phyloP scores from a whole-genome alignment of 2,888 invertebrate species.

The Drosophila buzzatii region DNA sequence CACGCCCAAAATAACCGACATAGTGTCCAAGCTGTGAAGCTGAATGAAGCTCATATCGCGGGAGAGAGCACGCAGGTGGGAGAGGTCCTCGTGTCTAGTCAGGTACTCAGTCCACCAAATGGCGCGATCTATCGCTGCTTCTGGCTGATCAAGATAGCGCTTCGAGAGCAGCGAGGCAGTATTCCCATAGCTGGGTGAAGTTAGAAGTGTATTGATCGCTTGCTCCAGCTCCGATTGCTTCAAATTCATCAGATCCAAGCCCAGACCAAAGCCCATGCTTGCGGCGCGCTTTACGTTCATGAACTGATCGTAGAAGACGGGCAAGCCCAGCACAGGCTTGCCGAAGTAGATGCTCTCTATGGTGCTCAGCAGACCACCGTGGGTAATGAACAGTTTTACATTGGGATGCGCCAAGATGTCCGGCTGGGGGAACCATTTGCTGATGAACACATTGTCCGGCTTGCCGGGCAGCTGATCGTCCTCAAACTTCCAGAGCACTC shows the following conservation, averaged over 20 bases:
- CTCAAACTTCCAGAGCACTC: conserved; percentile 85
- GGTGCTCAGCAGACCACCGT: conserved; percentile 86
- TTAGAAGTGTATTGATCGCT: conserved; percentile 62
- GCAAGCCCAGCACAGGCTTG: conserved; percentile 85
- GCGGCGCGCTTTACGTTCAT: conserved; percentile 78
- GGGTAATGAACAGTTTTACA: conserved; percentile 86
- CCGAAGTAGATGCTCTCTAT: conserved; percentile 85
- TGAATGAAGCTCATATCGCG: conserved; percentile 61
- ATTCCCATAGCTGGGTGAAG: conserved; percentile 54
- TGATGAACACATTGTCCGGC: conserved; percentile 80
- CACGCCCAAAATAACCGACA: conserved; percentile 54
- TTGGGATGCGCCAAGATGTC: conserved; percentile 85
- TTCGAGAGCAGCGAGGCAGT: conserved; percentile 61
- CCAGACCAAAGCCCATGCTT: conserved; percentile 78
- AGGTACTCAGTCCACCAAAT: conserved; percentile 84
- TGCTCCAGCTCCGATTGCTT: conserved; percentile 40
- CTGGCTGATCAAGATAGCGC: conserved; percentile 81
- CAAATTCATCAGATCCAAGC: conserved; percentile 54
- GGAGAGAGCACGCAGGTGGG: conserved; percentile 66
- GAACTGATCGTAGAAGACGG: conserved; percentile 84
- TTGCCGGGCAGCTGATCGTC: conserved; percentile 75
- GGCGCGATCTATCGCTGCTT: conserved; percentile 76
- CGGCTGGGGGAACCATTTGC: conserved; percentile 84
- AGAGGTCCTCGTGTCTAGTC: conserved; percentile 79
- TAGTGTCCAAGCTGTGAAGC: conserved; percentile 75